These are phyloP conservation scores for Masticophis lateralis DNA, from an alignment of 2,797 vertebrate genomes.

Conservation along the genomic window DNA sequence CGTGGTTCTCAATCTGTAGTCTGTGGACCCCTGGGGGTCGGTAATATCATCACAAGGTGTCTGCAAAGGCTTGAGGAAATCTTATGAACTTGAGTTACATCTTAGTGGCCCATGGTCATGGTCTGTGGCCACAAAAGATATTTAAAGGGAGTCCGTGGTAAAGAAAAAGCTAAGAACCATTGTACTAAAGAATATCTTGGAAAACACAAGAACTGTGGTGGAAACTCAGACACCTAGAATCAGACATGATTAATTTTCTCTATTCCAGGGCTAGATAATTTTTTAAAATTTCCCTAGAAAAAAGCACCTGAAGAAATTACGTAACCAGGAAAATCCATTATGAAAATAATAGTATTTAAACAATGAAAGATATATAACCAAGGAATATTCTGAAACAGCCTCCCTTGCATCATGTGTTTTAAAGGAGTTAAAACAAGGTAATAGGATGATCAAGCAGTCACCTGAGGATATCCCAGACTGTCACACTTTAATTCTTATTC, in stretches of 20 bases:
- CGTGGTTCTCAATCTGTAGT: not conserved
- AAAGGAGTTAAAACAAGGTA: not conserved
- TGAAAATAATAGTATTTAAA: not conserved
- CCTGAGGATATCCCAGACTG: not conserved
- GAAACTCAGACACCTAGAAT: not conserved
- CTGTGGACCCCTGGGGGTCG: not conserved
- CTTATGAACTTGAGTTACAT: not conserved
- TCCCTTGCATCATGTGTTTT: not conserved
- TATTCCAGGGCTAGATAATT: not conserved
- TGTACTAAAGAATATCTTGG: not conserved
- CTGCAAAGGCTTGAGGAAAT: not conserved
- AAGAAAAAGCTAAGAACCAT: not conserved
- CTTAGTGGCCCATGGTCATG: not conserved
- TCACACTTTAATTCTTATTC: not conserved
- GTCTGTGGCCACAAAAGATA: not conserved
- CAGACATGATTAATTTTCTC: not conserved
- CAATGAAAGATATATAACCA: not conserved
- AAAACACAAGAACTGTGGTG: not conserved
- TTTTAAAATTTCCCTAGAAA: not conserved
- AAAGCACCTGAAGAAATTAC: not conserved
- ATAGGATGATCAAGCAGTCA: not conserved
- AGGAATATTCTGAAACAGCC: not conserved
- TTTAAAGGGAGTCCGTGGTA: not conserved
- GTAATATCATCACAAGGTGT: too few relatives aligned
- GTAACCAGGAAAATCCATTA: not conserved